Conservation (phyloP, 2,113 vertebrate genomes). For the Tupaia tana region DNA sequence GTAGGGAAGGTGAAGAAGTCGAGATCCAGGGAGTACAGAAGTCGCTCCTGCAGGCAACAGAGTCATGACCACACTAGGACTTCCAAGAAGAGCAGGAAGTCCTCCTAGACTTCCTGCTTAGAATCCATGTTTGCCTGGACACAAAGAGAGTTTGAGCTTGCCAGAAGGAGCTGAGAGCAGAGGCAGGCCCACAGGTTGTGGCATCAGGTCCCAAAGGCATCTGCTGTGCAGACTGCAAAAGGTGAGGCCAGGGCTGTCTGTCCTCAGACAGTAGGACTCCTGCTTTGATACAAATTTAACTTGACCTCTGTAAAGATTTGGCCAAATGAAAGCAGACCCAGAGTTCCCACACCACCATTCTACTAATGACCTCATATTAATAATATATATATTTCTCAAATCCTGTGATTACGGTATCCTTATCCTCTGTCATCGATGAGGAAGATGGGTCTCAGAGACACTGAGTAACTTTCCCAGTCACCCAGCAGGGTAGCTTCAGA, state of each 20-base stretch:
- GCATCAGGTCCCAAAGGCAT: fast-evolving
- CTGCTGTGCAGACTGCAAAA: background rate
- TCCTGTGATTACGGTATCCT: background rate
- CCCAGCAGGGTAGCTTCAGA: background rate
- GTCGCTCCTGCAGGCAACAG: background rate
- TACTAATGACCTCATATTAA: no score
- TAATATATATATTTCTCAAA: background rate
- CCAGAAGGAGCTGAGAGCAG: background rate
- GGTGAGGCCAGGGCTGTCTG: background rate
- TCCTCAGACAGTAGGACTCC: background rate
- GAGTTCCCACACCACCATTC: background rate
- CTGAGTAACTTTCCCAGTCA: background rate
- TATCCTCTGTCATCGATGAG: background rate
- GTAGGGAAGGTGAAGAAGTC: background rate
- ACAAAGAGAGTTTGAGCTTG: background rate
- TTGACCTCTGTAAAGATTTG: background rate
- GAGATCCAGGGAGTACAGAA: background rate
- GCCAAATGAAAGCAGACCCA: background rate
- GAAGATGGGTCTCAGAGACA: background rate
- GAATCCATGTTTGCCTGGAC: no score
- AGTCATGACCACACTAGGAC: no score
- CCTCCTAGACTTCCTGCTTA: background rate
- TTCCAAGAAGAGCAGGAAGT: background rate
- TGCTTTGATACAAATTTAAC: background rate
- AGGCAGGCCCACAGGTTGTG: background rate